Percentiles rank a stretch among this genome's conserved stretches.
Conservation (phyloP, 2,888 invertebrate genomes). For the Agriopis marginaria region DNA sequence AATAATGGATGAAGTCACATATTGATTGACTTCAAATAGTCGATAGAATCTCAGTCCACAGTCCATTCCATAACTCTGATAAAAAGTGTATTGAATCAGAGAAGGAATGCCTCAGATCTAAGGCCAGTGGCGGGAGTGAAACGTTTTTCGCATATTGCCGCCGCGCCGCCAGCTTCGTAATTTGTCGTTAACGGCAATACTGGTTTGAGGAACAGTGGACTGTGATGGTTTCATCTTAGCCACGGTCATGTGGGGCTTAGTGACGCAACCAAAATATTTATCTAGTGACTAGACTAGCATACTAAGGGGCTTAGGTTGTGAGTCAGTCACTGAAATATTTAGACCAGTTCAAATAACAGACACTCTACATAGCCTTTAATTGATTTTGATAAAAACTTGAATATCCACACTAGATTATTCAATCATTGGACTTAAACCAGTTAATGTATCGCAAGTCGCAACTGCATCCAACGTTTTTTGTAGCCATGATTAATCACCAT, state of each 20-base stretch:
- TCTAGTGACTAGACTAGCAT: constrained; percentile 4
- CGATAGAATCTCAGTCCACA: constrained; percentile 6
- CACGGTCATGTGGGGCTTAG: background rate
- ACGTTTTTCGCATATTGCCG: constrained; percentile 33
- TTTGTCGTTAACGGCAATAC: constrained; percentile 41
- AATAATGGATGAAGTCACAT: background rate
- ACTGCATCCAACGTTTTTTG: too few species aligned
- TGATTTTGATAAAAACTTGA: too few species aligned
- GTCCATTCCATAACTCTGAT: constrained; percentile 4
- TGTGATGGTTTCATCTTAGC: background rate
- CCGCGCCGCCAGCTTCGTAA: constrained; percentile 24
- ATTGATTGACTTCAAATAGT: background rate
- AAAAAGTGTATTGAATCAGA: constrained; percentile 35
- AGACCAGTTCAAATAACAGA: background rate
- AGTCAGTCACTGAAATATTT: background rate
- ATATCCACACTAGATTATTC: too few species aligned
- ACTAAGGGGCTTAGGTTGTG: background rate
- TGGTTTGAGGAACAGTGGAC: constrained; percentile 22
- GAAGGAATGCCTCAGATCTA: constrained; percentile 27
- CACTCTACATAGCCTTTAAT: too few species aligned
- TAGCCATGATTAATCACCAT: too few species aligned
- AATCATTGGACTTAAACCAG: too few species aligned
- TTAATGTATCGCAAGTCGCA: too few species aligned
- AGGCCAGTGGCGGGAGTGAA: constrained; percentile 26
- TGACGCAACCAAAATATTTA: background rate